Evolutionary conservation across 2,797 vertebrate species (phyloP).

Genomic region (Malurus leucopterus): DNA sequence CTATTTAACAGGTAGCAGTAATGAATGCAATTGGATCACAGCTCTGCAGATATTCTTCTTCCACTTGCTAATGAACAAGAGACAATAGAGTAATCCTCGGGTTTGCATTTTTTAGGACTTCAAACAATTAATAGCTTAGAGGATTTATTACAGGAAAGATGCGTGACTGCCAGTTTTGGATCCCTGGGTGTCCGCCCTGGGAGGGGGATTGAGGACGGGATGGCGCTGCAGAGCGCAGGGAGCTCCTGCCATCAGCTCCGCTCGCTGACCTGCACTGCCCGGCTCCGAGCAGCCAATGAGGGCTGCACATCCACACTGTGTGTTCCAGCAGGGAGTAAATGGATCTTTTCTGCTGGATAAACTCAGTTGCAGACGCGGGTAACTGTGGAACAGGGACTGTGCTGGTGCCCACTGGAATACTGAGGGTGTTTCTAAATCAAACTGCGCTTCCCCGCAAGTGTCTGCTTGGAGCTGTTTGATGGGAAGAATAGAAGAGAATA

Average conservation of each 20-base stretch:
- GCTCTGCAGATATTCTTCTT: not conserved
- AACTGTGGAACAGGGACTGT: not conserved
- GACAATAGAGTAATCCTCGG: not conserved
- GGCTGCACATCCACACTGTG: not conserved
- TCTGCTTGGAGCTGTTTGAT: not conserved
- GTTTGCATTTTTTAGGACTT: conserved; percentile 8
- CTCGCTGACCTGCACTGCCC: not conserved
- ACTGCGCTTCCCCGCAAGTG: not conserved
- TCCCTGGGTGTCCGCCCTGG: not conserved
- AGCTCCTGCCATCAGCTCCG: not conserved
- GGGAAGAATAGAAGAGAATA: not conserved
- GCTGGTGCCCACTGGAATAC: not conserved
- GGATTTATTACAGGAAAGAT: not conserved
- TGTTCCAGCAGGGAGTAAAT: conserved; percentile 10
- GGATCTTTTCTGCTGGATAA: conserved; percentile 1
- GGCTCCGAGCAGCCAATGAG: not conserved
- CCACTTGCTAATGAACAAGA: not conserved
- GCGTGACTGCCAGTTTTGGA: not conserved
- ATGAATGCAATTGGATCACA: not conserved
- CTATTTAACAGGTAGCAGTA: conserved; percentile 19
- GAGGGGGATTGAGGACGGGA: not conserved
- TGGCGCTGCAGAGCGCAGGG: not conserved
- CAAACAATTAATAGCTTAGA: not conserved
- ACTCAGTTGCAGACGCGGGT: not conserved
- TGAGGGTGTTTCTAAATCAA: not conserved